Evolutionary conservation across 2,888 invertebrate genomes (phyloP), one percentile per base, ranked within the genome.

Genomic region (Cosmopolites sordidus): DNA sequence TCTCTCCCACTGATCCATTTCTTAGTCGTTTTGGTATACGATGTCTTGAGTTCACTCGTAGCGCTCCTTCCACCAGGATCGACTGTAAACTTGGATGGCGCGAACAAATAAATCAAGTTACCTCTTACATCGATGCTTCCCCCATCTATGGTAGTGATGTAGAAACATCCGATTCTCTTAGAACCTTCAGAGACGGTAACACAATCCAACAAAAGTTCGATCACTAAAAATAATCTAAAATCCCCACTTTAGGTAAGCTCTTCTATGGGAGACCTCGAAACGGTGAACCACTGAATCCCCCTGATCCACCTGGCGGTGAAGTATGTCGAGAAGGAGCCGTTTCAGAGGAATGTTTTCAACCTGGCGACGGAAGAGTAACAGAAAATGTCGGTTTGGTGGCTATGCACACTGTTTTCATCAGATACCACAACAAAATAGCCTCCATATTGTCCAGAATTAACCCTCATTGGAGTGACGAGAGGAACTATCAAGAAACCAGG

Each of bases 381-480:
- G 92, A 91, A 68, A 90, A 91, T 62, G 90, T 91, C 0, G 91
- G 84, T 0, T 76, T 91, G 11, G 83, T 84, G 1, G 83, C 86
- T 0, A 77, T 88, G 49, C 90, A 90, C 66, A 86, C 87, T 0
- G 77, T 87, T 14, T 89, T 87, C 80, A 70, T 89, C 51, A 72
- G 89, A 51, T 83, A 86, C 59, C 90, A 91, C 69, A 86, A 80
- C 69, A 82, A 86, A 56, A 78, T 93, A 62, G 89, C 91, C 1
- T 78, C 80, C 59, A 81, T 83, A 62, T 71, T 94, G 37, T 79
- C 83, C 3, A 79, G 80, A 42, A 66, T 91, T 37, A 94, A 94
- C 75, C 82, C 83, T 0, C 87, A 89, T 64, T 94, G 94, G 94
- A 86, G 84, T 64, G 93, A 94, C 67, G 92, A 93, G 68, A 86